A percentile compares a stretch with the other conserved stretches of the same genome.
Evolutionary conservation across 2,888 invertebrate genomes (phyloP).

Genomic region (Cerceris ruficornis): DNA sequence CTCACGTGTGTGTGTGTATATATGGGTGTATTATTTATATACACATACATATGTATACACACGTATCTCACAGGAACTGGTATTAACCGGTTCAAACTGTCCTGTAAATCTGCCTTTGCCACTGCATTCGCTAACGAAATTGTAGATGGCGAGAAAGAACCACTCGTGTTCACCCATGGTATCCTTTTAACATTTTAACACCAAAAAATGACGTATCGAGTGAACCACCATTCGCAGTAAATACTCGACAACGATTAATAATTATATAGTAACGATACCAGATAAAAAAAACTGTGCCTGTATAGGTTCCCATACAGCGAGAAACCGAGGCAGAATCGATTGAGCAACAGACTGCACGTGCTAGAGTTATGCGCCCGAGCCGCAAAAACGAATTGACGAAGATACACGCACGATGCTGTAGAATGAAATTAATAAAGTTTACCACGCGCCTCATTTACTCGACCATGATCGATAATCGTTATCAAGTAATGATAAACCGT

Average conservation of each 20-base stretch:
- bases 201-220: background rate
- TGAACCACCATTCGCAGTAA: background rate
- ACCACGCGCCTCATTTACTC: too few relatives aligned
- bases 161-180: constrained; percentile 12
- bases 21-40: background rate
- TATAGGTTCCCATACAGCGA: too few relatives aligned
- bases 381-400: too few relatives aligned
- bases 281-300: background rate
- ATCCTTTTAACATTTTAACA: background rate
- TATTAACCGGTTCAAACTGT: constrained; percentile 58
- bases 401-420: too few relatives aligned
- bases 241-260: background rate
- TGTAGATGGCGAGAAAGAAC: constrained; percentile 15
- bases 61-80: constrained; percentile 45
- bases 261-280: constrained; percentile 4
- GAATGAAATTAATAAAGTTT: too few relatives aligned
- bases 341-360: constrained; percentile 19
- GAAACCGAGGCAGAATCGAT: too few relatives aligned
- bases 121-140: constrained; percentile 41
- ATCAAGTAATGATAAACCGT: too few relatives aligned
- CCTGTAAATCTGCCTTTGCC: constrained; percentile 50
- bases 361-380: constrained; percentile 4
- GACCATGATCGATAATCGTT: too few relatives aligned
- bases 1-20: background rate
- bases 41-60: background rate